Conservation (phyloP, 2,888 invertebrate species). For the Mythimna albipuncta region DNA sequence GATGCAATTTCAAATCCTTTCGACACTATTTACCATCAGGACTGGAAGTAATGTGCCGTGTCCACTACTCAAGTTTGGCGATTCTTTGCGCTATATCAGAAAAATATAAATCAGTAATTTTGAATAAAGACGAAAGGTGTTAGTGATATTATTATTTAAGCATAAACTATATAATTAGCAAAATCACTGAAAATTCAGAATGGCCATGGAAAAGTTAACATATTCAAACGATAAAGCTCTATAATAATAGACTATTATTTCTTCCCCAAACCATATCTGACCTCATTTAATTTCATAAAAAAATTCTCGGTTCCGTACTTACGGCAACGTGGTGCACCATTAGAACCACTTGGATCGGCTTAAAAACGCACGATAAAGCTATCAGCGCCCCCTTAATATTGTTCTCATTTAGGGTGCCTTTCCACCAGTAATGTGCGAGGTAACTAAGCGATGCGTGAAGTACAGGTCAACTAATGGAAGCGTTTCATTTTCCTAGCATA, state of each 20-base stretch:
- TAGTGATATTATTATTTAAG: neutral
- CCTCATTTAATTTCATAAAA: slow-evolving; percentile 37
- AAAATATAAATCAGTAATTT: too few relatives aligned
- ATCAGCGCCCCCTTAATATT: slow-evolving; percentile 75
- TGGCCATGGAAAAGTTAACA: neutral
- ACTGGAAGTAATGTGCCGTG: too few relatives aligned
- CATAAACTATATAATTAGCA: neutral
- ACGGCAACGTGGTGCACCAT: slow-evolving; percentile 55
- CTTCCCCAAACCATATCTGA: slow-evolving; percentile 23
- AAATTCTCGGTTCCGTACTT: slow-evolving; percentile 34
- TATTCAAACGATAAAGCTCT: slow-evolving; percentile 5
- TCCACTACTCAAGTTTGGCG: too few relatives aligned
- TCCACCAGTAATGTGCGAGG: neutral
- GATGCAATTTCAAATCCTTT: too few relatives aligned
- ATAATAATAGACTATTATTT: slow-evolving; percentile 40
- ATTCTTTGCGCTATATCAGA: too few relatives aligned
- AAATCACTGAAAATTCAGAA: neutral
- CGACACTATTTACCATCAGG: too few relatives aligned
- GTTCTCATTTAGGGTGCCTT: slow-evolving; percentile 68
- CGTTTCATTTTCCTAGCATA: neutral
- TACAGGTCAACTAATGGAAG: neutral
- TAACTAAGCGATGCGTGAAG: neutral
- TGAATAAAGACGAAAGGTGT: too few relatives aligned
- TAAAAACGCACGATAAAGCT: slow-evolving; percentile 76
- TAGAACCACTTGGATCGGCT: slow-evolving; percentile 66